Evolutionary conservation across 1,140 invertebrate species (phyloP), one percentile per base, ranked within the genome.

Genomic region (Drosophila athabasca): DNA sequence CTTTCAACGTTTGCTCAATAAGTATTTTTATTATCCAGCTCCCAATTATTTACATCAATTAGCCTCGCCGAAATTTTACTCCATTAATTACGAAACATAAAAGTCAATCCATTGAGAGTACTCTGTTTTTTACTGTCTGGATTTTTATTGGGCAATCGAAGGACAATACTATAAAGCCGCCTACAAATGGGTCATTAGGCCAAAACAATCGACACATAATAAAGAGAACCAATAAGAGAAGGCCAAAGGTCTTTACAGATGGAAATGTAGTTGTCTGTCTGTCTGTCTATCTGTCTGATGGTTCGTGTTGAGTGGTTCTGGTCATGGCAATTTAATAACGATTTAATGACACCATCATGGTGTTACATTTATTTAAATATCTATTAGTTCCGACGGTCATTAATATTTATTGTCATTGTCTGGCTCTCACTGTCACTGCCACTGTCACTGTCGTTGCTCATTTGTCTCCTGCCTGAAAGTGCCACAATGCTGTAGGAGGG

Each of bases 241-340:
- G 60, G 66, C 11, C 43, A 39, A 60, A 39, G 35, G 35, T 44
- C 58, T 59, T 17, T 5, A 35, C 5, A 69, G 9, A 22, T 26
- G 17, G 8, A 46, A 19, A 13, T 31, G 41, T 17, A 50, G 29
- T 41, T 0, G n/a, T 19, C 8, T 53, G 60, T 39, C 22, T 19
- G 17, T 19, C 17, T 19, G 17, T 19, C 17, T 19, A n/a, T n/a
- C n/a, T n/a, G n/a, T n/a, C n/a, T n/a, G n/a, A n/a, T n/a, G n/a
- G n/a, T n/a, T n/a, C n/a, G n/a, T n/a, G n/a, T n/a, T n/a, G 45
- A 43, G 19, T 60, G 49, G 22, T 66, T 35, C 31, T 69, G 44
- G 64, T 50, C 68, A 70, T 74, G 64, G 68, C 62, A 60, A 74
- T 74, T 77, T 67, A 85, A 87, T 85, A 70, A 70, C 76, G 77